These are phyloP conservation scores for Temnothorax rugatulus DNA, from an alignment of 2,888 invertebrate species.

Conservation along the genomic window DNA sequence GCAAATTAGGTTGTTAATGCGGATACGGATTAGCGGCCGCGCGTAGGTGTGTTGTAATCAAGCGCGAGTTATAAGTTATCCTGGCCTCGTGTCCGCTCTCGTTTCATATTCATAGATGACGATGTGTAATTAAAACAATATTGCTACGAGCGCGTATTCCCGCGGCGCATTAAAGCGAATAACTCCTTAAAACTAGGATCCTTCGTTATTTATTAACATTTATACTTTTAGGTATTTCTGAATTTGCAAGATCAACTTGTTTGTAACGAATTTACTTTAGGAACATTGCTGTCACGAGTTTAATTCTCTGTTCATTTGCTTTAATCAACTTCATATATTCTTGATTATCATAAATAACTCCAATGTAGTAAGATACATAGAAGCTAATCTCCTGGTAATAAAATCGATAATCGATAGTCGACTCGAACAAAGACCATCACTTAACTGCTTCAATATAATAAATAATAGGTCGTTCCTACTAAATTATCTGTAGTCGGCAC, in stretches of 20 bases:
- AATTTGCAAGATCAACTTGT: background rate
- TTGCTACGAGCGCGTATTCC: constrained; percentile 22
- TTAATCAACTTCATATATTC: background rate
- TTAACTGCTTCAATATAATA: background rate
- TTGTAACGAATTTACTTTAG: background rate
- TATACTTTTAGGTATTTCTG: background rate
- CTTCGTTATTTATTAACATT: constrained; percentile 17
- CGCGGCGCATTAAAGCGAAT: constrained; percentile 15
- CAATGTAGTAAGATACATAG: background rate
- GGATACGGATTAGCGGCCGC: constrained; percentile 49
- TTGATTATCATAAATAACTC: background rate
- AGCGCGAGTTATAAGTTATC: constrained; percentile 52
- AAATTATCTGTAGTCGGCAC: constrained; percentile 19
- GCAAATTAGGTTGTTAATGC: constrained; percentile 54
- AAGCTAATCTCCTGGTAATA: background rate
- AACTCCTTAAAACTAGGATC: background rate
- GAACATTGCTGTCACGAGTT: background rate
- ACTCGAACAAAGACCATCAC: background rate
- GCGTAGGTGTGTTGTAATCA: constrained; percentile 47
- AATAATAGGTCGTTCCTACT: constrained; percentile 3
- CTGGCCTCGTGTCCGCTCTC: constrained; percentile 28
- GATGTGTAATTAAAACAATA: constrained; percentile 51
- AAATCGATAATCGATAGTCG: background rate
- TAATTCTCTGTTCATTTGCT: background rate
- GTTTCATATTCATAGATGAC: constrained; percentile 48